Evolutionary conservation across 2,113 vertebrate species (phyloP).

Genomic region (Salminus brasiliensis): DNA sequence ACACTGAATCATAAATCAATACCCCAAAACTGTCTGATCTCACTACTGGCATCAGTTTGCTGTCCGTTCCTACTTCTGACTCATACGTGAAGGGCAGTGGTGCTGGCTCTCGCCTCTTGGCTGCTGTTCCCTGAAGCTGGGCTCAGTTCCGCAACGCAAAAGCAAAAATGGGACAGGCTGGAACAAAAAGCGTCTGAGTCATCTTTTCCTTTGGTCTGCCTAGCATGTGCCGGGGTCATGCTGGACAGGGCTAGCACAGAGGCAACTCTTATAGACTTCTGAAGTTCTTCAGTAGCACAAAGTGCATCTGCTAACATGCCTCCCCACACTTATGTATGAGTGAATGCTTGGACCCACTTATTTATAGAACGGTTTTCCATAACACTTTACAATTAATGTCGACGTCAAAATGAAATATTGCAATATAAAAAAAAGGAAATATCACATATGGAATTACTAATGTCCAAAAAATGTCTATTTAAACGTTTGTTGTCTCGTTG

Average conservation of each 20-base stretch:
- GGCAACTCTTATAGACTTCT: not conserved
- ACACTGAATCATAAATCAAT: too few species aligned
- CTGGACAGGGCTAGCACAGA: not conserved
- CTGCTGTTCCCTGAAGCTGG: not conserved
- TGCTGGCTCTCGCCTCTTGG: too few species aligned
- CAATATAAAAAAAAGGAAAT: too few species aligned
- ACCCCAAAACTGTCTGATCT: not conserved
- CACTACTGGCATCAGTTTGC: not conserved
- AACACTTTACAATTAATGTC: too few species aligned
- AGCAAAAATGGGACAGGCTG: slow-evolving; percentile 1
- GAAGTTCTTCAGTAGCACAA: not conserved
- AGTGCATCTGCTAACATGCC: not conserved
- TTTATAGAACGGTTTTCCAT: too few species aligned
- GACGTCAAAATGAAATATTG: too few species aligned
- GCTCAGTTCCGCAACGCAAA: not conserved
- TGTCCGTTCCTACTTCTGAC: not conserved
- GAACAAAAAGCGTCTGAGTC: not conserved
- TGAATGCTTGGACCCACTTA: too few species aligned
- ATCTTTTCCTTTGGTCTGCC: slow-evolving; percentile 25
- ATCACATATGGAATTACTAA: too few species aligned
- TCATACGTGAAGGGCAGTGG: not conserved
- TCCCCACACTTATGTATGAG: not conserved
- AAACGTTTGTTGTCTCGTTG: too few species aligned
- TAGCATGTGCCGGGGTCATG: not conserved
- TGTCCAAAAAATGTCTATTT: too few species aligned